These are phyloP conservation scores for Philypnodon macrostomus DNA, from an alignment of 2,797 vertebrate species.

Conservation along the genomic window DNA sequence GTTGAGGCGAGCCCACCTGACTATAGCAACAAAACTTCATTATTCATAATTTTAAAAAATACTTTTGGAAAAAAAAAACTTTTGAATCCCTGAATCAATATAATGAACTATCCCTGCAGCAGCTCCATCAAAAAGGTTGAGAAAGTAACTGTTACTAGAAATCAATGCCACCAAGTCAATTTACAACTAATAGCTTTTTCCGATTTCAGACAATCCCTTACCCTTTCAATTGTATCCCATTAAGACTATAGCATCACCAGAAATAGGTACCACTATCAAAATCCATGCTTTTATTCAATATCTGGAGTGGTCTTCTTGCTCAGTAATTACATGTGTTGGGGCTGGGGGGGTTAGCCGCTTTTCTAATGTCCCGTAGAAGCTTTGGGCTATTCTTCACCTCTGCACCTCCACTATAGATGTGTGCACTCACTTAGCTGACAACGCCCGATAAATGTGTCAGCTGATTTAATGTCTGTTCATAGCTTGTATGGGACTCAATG, in stretches of 20 bases:
- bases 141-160: slow-evolving; percentile 48
- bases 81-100: slow-evolving; percentile 35
- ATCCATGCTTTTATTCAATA: slow-evolving; percentile 50
- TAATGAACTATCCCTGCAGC: slow-evolving; percentile 54
- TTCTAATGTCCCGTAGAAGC: slow-evolving; percentile 22
- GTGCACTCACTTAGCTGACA: slow-evolving; percentile 57
- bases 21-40: slow-evolving; percentile 40
- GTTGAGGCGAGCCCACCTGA: slow-evolving; percentile 19
- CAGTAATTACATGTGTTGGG: slow-evolving; percentile 21
- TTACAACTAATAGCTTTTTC: slow-evolving; percentile 54
- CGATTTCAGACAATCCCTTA: slow-evolving; percentile 44
- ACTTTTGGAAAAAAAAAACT: no score
- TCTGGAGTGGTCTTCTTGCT: slow-evolving; percentile 13
- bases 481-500: slow-evolving; percentile 47
- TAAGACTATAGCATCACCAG: slow-evolving; percentile 45
- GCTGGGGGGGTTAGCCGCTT: not conserved
- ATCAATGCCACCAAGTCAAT: slow-evolving; percentile 67
- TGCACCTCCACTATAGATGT: slow-evolving; percentile 47
- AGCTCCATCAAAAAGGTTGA: slow-evolving; percentile 48
- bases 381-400: slow-evolving; percentile 47
- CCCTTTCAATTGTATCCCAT: slow-evolving; percentile 61
- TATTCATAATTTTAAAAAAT: slow-evolving; percentile 58
- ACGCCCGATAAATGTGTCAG: slow-evolving; percentile 49
- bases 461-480: slow-evolving; percentile 53
- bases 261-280: slow-evolving; percentile 61